A percentile compares a stretch with the other conserved stretches of the same genome.
Evolutionary conservation across 2,113 vertebrate genomes (phyloP).

Genomic region (Suncus etruscus): DNA sequence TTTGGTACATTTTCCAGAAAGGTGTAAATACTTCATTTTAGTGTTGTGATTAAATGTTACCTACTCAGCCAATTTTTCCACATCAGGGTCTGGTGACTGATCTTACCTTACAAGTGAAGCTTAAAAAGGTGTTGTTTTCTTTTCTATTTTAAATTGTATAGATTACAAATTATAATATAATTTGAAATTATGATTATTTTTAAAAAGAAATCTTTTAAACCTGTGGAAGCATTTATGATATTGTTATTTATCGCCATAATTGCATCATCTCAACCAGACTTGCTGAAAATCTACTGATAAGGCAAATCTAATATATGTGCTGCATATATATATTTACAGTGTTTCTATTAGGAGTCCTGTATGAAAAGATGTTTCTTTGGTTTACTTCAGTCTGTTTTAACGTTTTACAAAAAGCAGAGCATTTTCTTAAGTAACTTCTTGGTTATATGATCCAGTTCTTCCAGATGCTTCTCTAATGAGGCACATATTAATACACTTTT

Average conservation of each 20-base stretch:
- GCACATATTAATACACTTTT: constrained; percentile 59
- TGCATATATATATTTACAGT: constrained; percentile 76
- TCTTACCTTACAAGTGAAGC: constrained; percentile 73
- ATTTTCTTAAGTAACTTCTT: constrained; percentile 73
- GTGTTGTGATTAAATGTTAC: constrained; percentile 82
- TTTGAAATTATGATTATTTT: constrained; percentile 82
- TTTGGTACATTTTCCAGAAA: constrained; percentile 86
- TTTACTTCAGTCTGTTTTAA: constrained; percentile 68
- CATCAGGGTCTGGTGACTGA: constrained; percentile 70
- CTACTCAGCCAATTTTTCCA: constrained; percentile 68
- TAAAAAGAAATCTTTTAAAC: constrained; percentile 82
- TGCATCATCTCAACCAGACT: constrained; percentile 78
- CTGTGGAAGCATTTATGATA: constrained; percentile 85
- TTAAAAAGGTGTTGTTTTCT: constrained; percentile 72
- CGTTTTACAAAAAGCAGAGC: constrained; percentile 61
- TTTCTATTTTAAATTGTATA: constrained; percentile 82
- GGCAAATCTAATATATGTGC: constrained; percentile 75
- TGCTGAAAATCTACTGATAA: constrained; percentile 80
- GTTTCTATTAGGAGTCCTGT: constrained; percentile 67
- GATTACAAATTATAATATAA: constrained; percentile 82
- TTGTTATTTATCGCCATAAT: constrained; percentile 82
- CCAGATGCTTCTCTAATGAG: constrained; percentile 72
- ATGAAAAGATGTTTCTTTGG: constrained; percentile 66
- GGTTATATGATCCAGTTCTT: constrained; percentile 80
- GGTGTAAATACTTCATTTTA: constrained; percentile 88